Base-by-base conservation (phyloP, 2,888 invertebrate genomes). In the Erannis defoliaria region DNA sequence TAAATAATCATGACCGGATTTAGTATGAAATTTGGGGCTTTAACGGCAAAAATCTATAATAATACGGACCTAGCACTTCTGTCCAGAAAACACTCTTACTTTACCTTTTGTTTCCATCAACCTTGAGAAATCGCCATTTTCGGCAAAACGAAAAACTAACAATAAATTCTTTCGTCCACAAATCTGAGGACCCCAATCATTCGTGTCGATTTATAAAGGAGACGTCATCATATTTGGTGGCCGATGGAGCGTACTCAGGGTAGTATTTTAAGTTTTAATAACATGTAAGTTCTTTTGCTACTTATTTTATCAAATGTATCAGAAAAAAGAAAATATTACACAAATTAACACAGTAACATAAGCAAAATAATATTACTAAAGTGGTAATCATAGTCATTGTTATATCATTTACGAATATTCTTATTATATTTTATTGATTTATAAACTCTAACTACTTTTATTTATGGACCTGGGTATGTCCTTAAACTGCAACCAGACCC, bases 141-240 rank as follows among this genome's bases (percentile, higher is more conserved):
- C 18, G 56, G 45, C 49, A 65, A 63, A 67, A 56, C 62, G 53
- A 62, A 65, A 67, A 67, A 66, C 64, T 62, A 66, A 70, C 69
- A 62, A 69, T 69, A 66, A 60, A 60, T 62, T 64, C 54, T 61
- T 55, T 64, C 62, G 70, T 67, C 67, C 69, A 68, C 72, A 76
- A 81, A 82, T 83, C 81, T 73, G 75, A 70, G 69, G 72, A 67
- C 76, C 75, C 75, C 74, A 75, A 82, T 84, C 82, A 84, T 81
- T 80, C 75, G 66, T 67, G 66, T 68, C 81, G 77, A 84, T 85
- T 84, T 85, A 82, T 83, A 82, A 75, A 67, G 65, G 73, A 43
- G 72, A 74, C 78, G 79, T 77, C 81, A 75, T 82, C 82, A 81
- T 78, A 81, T 64, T 64, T 60, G 60, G 60, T 50, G 56, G 37